A percentile compares a stretch with the other conserved stretches of the same genome.
These are phyloP conservation scores for Oplegnathus fasciatus DNA, from an alignment of 2,113 vertebrate species.

Conservation along the genomic window DNA sequence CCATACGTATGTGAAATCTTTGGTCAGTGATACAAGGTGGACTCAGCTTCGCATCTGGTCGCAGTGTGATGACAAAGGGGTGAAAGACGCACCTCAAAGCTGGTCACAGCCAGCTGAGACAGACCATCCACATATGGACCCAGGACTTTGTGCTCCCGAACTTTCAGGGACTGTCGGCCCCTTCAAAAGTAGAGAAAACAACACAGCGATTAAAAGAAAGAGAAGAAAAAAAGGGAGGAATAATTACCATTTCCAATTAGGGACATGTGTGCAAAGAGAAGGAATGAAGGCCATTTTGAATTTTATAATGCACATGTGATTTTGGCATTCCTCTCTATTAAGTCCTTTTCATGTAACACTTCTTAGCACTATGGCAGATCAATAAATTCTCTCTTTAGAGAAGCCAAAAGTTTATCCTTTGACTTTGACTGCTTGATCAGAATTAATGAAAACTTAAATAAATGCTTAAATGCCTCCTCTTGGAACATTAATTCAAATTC, in stretches of 20 bases:
- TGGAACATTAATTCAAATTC: conserved; percentile 1
- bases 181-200: conserved; percentile 71
- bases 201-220: neutral
- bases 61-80: neutral
- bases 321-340: neutral
- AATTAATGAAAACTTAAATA: neutral
- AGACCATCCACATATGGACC: conserved; percentile 97
- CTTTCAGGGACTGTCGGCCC: conserved; percentile 95
- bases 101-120: conserved; percentile 96
- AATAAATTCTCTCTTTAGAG: neutral
- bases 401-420: conserved; percentile 8
- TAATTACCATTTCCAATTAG: neutral
- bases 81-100: conserved; percentile 90
- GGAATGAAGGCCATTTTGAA: neutral
- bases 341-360: neutral
- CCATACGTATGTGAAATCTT: conserved; percentile 13
- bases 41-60: neutral
- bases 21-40: conserved; percentile 6
- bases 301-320: neutral
- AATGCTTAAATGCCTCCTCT: neutral
- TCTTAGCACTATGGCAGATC: neutral
- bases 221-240: neutral
- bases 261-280: neutral
- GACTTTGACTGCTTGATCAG: conserved; percentile 6
- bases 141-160: conserved; percentile 97